Percentiles rank a stretch among this genome's conserved stretches.
phyloP scores from a whole-genome alignment of 2,113 vertebrate genomes.

The Sprattus sprattus region DNA sequence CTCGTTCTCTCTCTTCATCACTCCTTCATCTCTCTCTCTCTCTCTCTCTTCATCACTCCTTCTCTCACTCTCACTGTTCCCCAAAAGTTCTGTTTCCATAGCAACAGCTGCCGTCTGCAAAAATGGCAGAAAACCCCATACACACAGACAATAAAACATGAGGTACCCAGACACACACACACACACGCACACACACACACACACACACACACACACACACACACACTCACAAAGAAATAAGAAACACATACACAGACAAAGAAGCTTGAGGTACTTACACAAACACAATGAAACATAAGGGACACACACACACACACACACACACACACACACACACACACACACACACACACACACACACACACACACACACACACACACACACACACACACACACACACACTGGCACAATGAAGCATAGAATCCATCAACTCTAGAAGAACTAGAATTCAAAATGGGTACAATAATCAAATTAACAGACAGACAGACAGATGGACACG shows the following conservation, averaged over 20 bases:
- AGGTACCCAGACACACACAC: slow-evolving; percentile 6
- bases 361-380: too few relatives aligned
- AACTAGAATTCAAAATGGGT: too few relatives aligned
- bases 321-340: too few relatives aligned
- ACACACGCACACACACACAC: slow-evolving; percentile 5
- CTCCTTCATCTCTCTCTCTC: slow-evolving; percentile 37
- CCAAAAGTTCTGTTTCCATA: slow-evolving; percentile 75
- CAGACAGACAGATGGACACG: neutral
- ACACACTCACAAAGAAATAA: too few relatives aligned
- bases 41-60: slow-evolving; percentile 28
- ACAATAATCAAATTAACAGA: too few relatives aligned
- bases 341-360: too few relatives aligned
- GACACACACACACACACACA: too few relatives aligned
- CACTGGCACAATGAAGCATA: too few relatives aligned
- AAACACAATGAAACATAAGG: too few relatives aligned
- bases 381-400: neutral
- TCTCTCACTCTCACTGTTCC: slow-evolving; percentile 43
- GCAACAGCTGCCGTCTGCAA: slow-evolving; percentile 74
- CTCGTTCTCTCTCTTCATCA: slow-evolving; percentile 58
- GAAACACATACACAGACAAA: too few relatives aligned
- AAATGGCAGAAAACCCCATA: slow-evolving; percentile 60
- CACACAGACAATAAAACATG: slow-evolving; percentile 32
- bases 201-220: neutral
- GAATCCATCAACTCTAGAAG: too few relatives aligned
- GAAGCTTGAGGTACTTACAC: too few relatives aligned